A percentile compares a stretch with the other conserved stretches of the same genome.
These are phyloP conservation scores for Macrotus californicus DNA, from an alignment of 2,113 vertebrate genomes.

Conservation along the genomic window DNA sequence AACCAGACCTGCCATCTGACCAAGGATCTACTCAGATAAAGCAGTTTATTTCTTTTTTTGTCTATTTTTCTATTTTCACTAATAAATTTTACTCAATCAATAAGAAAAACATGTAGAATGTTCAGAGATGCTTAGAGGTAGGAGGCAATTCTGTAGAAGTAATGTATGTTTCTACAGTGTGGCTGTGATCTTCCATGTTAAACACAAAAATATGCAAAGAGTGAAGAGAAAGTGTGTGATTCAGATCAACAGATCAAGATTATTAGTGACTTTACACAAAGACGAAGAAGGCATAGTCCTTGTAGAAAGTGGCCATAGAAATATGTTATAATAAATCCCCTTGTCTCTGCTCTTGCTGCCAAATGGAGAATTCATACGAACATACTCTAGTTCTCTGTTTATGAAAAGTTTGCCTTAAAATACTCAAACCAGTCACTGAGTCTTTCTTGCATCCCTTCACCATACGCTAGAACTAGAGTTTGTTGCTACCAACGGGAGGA, in stretches of 20 bases:
- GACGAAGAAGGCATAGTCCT: background rate
- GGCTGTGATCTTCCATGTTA: background rate
- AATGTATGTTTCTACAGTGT: conserved; percentile 12
- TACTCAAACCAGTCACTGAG: background rate
- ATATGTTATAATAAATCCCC: background rate
- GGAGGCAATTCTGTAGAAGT: background rate
- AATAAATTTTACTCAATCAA: conserved; percentile 20
- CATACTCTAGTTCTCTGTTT: background rate
- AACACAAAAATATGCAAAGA: conserved; percentile 17
- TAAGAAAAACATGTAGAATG: background rate
- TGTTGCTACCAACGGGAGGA: background rate
- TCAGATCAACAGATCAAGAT: conserved; percentile 24
- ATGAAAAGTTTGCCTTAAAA: conserved; percentile 11
- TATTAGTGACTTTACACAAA: conserved; percentile 17
- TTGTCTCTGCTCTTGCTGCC: background rate
- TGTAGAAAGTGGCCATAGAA: background rate
- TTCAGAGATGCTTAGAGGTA: conserved; percentile 15
- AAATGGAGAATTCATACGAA: conserved; percentile 2
- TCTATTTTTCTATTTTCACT: conserved; percentile 19
- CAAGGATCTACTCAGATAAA: background rate
- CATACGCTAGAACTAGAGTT: background rate
- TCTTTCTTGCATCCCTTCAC: background rate
- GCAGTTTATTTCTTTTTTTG: background rate
- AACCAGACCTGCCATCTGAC: background rate
- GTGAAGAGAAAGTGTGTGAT: background rate